phyloP scores from a whole-genome alignment of 1,140 invertebrate species.

The Bombus vancouverensis region DNA sequence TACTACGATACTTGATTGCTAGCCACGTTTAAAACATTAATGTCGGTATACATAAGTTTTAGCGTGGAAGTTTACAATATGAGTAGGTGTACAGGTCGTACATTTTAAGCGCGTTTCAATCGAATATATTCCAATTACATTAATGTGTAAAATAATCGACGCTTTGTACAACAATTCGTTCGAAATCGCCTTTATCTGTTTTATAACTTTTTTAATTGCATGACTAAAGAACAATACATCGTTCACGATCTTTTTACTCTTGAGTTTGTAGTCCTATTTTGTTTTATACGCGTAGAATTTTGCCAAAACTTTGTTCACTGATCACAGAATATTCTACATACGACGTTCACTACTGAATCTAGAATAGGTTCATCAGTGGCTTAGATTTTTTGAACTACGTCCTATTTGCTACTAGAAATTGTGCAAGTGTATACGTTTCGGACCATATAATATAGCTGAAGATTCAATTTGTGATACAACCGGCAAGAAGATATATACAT shows the following conservation, averaged over 20 bases:
- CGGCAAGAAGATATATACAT: neutral
- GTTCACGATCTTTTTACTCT: neutral
- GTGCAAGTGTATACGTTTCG: neutral
- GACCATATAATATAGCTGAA: neutral
- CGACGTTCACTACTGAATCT: neutral
- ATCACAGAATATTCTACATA: neutral
- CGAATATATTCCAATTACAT: neutral
- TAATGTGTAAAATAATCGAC: too few relatives aligned
- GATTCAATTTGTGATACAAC: neutral
- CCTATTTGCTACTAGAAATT: neutral
- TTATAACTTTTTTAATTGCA: neutral
- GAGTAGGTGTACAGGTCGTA: neutral
- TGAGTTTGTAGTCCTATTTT: neutral
- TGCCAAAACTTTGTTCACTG: neutral
- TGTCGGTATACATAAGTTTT: neutral
- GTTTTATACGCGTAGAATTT: neutral
- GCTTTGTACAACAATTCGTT: neutral
- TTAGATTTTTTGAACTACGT: neutral
- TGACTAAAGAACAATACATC: neutral
- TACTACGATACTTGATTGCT: too few relatives aligned
- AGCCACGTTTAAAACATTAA: neutral
- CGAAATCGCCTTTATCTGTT: neutral
- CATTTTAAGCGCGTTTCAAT: neutral
- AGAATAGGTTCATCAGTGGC: neutral
- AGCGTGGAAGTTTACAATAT: neutral